These are phyloP conservation scores for Colius striatus DNA, from an alignment of 2,113 vertebrate genomes.

Conservation along the genomic window DNA sequence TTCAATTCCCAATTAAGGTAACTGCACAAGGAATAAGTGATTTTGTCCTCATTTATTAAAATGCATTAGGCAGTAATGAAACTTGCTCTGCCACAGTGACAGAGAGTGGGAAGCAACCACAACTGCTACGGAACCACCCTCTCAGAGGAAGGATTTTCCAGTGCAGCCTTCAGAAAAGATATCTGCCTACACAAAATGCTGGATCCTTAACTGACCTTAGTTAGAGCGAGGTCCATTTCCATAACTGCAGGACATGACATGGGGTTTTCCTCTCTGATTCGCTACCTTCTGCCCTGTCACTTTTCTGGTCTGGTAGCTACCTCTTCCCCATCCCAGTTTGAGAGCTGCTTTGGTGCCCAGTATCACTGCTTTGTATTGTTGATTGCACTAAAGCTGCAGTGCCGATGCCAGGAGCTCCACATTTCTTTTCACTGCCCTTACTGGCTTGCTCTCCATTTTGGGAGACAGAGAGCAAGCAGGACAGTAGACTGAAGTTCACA, in stretches of 20 bases:
- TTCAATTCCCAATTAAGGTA: conserved; percentile 12
- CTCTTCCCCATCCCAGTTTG: background rate
- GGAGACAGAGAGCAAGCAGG: background rate
- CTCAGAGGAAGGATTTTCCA: background rate
- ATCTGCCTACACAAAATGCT: background rate
- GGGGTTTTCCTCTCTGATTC: background rate
- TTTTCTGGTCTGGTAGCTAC: background rate
- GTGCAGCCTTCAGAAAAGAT: background rate
- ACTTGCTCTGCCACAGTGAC: background rate
- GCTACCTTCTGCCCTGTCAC: background rate
- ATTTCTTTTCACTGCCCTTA: background rate
- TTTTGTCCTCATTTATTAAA: conserved; percentile 25
- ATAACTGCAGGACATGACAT: background rate
- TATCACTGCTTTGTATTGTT: background rate
- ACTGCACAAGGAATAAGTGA: background rate
- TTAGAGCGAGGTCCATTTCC: background rate
- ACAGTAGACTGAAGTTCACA: background rate
- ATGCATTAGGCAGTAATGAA: background rate
- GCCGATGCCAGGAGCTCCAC: background rate
- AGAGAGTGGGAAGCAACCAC: background rate
- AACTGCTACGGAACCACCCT: background rate
- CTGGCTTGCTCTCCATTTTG: accelerated
- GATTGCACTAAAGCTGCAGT: background rate
- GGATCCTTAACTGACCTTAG: background rate
- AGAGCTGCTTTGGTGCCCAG: background rate